phyloP scores from a whole-genome alignment of 2,113 vertebrate genomes.

The Bufo gargarizans region DNA sequence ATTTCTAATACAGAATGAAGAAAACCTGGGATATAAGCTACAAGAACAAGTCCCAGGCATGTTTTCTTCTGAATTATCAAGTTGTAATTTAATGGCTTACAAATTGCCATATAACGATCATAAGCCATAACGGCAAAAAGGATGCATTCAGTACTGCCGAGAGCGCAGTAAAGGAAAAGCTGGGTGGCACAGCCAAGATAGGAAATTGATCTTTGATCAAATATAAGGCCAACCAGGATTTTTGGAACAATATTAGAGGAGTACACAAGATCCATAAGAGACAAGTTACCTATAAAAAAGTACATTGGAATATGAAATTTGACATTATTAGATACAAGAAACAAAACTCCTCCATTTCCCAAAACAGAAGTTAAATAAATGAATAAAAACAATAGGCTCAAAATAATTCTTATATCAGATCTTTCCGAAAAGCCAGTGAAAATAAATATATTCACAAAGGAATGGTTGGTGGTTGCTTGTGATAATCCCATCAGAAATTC shows the following conservation, averaged over 20 bases:
- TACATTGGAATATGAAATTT: conserved; percentile 41
- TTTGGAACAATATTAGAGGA: conserved; percentile 14
- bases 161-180: conserved; percentile 9
- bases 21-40: conserved; percentile 61
- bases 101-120: conserved; percentile 64
- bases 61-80: conserved; percentile 58
- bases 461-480: background rate
- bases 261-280: conserved; percentile 30
- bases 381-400: background rate
- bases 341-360: conserved; percentile 4
- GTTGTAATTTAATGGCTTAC: conserved; percentile 60
- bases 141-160: background rate
- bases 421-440: background rate
- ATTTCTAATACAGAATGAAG: conserved; percentile 61
- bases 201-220: conserved; percentile 5
- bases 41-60: conserved; percentile 54
- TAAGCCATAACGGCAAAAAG: conserved; percentile 65
- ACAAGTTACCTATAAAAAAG: conserved; percentile 28
- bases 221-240: background rate
- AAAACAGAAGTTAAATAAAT: conserved; percentile 30
- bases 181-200: conserved; percentile 38
- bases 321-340: background rate
- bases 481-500: background rate
- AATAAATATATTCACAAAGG: background rate
- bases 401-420: background rate